phyloP scores from a whole-genome alignment of 2,113 vertebrate genomes.

The Labeo catla region DNA sequence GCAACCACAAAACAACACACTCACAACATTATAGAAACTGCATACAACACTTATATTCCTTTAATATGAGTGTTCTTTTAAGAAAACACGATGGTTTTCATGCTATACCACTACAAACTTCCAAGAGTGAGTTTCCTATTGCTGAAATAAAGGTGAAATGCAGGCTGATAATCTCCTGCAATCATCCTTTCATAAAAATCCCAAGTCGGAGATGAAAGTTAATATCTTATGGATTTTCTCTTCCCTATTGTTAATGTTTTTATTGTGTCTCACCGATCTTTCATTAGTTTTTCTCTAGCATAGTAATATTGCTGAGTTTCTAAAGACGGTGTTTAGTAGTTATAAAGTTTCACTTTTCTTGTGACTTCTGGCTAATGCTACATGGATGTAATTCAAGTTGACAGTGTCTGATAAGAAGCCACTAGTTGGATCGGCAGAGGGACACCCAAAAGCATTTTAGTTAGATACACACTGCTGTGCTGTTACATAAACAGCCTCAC shows the following conservation, averaged over 20 bases:
- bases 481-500: slow-evolving; percentile 13
- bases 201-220: slow-evolving; percentile 31
- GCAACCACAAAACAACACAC: not conserved
- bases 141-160: not conserved
- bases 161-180: not conserved
- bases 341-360: slow-evolving; percentile 2
- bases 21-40: not conserved
- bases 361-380: not conserved
- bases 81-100: not conserved
- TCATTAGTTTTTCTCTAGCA: slow-evolving; percentile 10
- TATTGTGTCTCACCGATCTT: not conserved
- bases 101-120: not conserved
- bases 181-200: not conserved
- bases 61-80: not conserved
- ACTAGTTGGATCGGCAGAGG: slow-evolving; percentile 18
- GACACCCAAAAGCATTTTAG: slow-evolving; percentile 29
- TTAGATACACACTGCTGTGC: not conserved
- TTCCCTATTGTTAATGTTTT: not conserved
- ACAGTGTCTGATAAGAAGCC: slow-evolving; percentile 39
- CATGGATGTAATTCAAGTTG: slow-evolving; percentile 43
- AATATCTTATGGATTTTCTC: slow-evolving; percentile 20
- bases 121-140: not conserved
- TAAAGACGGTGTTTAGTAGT: slow-evolving; percentile 26
- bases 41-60: not conserved
- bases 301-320: slow-evolving; percentile 4